A percentile compares a stretch with the other conserved stretches of the same genome.
These are phyloP conservation scores for Cydia splendana DNA, from an alignment of 1,140 invertebrate species.

Conservation along the genomic window DNA sequence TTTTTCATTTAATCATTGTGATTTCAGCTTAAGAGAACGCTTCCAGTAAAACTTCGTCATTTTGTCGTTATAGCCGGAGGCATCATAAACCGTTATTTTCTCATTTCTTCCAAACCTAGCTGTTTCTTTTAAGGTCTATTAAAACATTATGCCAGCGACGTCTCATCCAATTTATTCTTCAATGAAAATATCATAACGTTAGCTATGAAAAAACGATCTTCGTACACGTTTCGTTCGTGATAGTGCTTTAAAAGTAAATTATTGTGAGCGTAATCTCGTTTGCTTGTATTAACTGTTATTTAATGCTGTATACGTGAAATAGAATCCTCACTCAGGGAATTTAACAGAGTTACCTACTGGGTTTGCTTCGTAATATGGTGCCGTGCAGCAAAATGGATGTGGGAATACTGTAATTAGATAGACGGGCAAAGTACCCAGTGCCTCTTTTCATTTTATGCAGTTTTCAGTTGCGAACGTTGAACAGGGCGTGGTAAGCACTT, in stretches of 20 bases:
- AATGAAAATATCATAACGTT: conserved; percentile 27
- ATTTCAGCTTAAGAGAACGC: background rate
- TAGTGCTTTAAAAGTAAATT: conserved; percentile 27
- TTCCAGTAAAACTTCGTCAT: background rate
- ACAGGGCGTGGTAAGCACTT: background rate
- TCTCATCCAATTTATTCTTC: conserved; percentile 25
- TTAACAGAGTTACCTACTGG: background rate
- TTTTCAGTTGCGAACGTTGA: background rate
- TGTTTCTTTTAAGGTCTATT: conserved; percentile 31
- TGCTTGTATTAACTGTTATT: conserved; percentile 2
- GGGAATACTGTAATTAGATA: background rate
- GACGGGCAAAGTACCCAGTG: background rate
- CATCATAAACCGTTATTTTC: conserved; percentile 15
- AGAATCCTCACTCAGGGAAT: background rate
- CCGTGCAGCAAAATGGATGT: background rate
- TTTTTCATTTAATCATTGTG: background rate
- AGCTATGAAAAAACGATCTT: conserved; percentile 22
- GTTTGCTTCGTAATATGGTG: background rate
- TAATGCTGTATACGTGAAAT: background rate
- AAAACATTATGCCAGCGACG: conserved; percentile 15
- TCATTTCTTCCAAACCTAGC: conserved; percentile 24
- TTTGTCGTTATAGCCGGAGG: background rate
- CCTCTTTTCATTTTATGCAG: background rate
- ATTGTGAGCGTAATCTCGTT: conserved; percentile 1
- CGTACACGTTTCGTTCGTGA: background rate